Evolutionary conservation across 2,888 invertebrate genomes (phyloP).

Genomic region (Barypeithes pellucidus): DNA sequence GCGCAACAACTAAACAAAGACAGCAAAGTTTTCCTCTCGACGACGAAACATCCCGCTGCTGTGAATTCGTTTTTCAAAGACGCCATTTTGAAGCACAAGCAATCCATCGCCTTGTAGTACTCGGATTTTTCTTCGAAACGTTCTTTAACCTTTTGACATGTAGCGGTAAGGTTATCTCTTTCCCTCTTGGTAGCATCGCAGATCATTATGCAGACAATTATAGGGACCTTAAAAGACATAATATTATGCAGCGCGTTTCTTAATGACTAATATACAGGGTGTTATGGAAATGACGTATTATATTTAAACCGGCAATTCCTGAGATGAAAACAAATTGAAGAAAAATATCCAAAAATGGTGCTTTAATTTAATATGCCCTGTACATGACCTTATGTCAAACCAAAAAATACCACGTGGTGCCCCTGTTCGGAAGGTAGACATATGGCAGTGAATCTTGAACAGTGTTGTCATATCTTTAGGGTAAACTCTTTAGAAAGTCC

Average conservation of each 20-base stretch:
- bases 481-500: no score
- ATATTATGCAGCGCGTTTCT: no score
- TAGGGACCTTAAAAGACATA: slow-evolving; percentile 1
- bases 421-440: no score
- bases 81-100: neutral
- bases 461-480: no score
- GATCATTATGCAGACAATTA: neutral
- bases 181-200: neutral
- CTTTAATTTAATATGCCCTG: no score
- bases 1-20: slow-evolving; percentile 12
- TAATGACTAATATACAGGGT: neutral
- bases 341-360: no score
- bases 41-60: neutral
- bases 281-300: neutral
- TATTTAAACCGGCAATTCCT: no score
- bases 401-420: no score
- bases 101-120: neutral
- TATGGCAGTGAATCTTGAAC: no score
- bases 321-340: no score
- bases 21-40: neutral
- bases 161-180: neutral
- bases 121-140: slow-evolving; percentile 3
- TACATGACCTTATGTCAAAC: no score
- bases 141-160: neutral
- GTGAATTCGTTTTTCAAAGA: slow-evolving; percentile 6